Evolutionary conservation across 2,888 invertebrate species (phyloP).

Genomic region (Tetranychus piercei): DNA sequence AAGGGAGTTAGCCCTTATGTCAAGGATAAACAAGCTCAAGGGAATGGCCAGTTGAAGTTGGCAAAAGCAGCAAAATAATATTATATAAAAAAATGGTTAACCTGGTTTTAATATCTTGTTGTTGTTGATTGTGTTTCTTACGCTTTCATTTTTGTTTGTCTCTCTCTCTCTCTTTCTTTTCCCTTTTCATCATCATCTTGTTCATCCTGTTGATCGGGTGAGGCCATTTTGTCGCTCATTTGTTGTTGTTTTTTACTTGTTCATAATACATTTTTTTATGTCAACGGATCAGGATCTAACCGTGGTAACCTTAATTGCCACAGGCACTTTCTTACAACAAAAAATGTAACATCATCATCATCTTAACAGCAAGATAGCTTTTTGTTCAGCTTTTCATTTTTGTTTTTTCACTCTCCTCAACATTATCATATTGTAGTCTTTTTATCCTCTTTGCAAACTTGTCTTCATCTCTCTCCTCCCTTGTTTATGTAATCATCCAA

Average conservation of each 20-base stretch:
- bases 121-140: not conserved
- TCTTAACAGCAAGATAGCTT: too few relatives aligned
- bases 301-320: not conserved
- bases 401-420: too few relatives aligned
- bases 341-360: not conserved
- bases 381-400: too few relatives aligned
- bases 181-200: not conserved
- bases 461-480: too few relatives aligned
- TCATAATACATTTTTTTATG: not conserved
- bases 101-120: not conserved
- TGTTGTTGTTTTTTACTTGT: not conserved
- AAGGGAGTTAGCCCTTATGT: slow-evolving; percentile 1
- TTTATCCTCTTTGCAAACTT: too few relatives aligned
- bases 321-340: not conserved
- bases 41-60: not conserved
- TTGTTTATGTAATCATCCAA: too few relatives aligned
- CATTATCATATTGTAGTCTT: too few relatives aligned
- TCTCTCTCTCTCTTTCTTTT: not conserved
- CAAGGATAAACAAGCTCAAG: slow-evolving; percentile 1
- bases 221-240: not conserved
- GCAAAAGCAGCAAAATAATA: not conserved
- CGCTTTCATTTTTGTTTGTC: not conserved
- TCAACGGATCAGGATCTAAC: not conserved
- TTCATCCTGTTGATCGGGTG: not conserved
- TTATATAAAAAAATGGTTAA: not conserved